These are phyloP conservation scores for Prorops nasuta DNA, from an alignment of 1,140 invertebrate species.

Conservation along the genomic window DNA sequence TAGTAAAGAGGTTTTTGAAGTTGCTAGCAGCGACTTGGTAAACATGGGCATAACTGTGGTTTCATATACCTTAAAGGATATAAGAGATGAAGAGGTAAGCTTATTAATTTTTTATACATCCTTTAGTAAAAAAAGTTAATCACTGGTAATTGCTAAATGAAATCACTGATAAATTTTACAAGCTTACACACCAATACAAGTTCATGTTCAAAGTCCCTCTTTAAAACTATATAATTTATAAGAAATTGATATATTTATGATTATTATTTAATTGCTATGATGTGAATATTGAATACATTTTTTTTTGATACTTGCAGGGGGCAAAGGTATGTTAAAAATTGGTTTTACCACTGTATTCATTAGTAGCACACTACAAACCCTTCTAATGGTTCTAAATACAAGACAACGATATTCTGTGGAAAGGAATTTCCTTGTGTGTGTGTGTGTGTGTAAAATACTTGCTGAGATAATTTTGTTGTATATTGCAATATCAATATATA, in stretches of 20 bases:
- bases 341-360: constrained; percentile 40
- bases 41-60: constrained; percentile 99
- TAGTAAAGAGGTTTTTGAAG: constrained; percentile 95
- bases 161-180: too few species aligned
- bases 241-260: constrained; percentile 25
- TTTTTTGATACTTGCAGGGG: constrained; percentile 62
- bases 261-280: too few species aligned
- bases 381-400: constrained; percentile 15
- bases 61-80: constrained; percentile 96
- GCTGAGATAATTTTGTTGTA: too few species aligned
- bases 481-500: too few species aligned
- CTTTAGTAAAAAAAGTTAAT: constrained; percentile 5
- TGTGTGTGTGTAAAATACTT: too few species aligned
- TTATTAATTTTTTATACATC: constrained; percentile 7
- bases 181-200: background rate
- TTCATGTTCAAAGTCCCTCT: constrained; percentile 34
- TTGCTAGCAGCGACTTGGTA: constrained; percentile 90
- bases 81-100: constrained; percentile 93
- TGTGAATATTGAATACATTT: constrained; percentile 50
- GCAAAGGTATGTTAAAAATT: constrained; percentile 63
- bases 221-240: constrained; percentile 23
- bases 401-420: constrained; percentile 7
- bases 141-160: background rate
- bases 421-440: too few species aligned
- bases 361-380: constrained; percentile 24